These are phyloP conservation scores for Pseudoips prasinana DNA, from an alignment of 2,888 invertebrate species.

Conservation along the genomic window DNA sequence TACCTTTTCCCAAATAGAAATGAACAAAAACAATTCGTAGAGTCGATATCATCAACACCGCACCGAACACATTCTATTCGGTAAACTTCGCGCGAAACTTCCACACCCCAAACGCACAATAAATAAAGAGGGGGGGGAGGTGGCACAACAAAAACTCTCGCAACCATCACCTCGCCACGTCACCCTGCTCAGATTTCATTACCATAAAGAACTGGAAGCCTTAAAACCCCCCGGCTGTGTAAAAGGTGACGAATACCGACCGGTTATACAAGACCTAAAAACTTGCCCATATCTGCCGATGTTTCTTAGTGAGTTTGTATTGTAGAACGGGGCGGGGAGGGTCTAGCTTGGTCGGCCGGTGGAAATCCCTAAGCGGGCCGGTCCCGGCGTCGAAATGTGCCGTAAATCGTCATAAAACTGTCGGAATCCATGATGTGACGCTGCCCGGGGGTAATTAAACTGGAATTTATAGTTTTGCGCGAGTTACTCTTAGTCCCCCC, in stretches of 20 bases:
- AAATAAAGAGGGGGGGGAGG: conserved; percentile 71
- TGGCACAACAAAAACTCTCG: conserved; percentile 77
- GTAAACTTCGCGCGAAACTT: conserved; percentile 59
- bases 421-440: conserved; percentile 88
- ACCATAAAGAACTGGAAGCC: conserved; percentile 82
- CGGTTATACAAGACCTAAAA: conserved; percentile 38
- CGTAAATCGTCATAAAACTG: conserved; percentile 86
- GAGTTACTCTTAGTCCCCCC: conserved; percentile 49
- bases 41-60: conserved; percentile 61
- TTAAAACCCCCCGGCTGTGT: conserved; percentile 80
- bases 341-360: conserved; percentile 41
- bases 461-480: conserved; percentile 79
- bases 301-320: conserved; percentile 11
- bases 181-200: conserved; percentile 83
- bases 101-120: conserved; percentile 76
- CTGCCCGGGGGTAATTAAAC: conserved; percentile 83
- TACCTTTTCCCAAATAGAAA: conserved; percentile 47
- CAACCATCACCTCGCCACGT: conserved; percentile 78
- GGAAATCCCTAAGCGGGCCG: conserved; percentile 62
- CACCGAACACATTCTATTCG: conserved; percentile 71
- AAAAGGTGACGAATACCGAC: conserved; percentile 74
- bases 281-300: conserved; percentile 22
- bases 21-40: conserved; percentile 52
- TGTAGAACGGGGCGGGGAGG: conserved; percentile 37
- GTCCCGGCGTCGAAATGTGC: conserved; percentile 80